These are phyloP conservation scores for Orycteropus afer DNA, from an alignment of 2,113 vertebrate species.

Conservation along the genomic window DNA sequence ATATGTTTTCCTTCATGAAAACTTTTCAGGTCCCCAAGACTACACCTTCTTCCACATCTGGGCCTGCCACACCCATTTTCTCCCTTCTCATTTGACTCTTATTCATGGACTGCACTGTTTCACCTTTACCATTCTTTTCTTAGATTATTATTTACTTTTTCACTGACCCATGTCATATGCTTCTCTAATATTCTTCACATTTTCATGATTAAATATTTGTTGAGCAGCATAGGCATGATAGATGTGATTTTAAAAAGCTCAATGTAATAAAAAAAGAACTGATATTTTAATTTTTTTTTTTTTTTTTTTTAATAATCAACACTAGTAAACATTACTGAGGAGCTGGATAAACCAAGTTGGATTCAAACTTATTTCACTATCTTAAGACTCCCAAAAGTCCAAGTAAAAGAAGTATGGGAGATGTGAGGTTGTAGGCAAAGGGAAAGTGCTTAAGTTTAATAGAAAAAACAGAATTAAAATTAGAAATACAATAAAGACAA, in stretches of 20 bases:
- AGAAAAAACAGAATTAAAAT: constrained; percentile 32
- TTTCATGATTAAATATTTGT: not conserved
- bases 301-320: not conserved
- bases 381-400: not conserved
- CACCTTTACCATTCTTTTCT: not conserved
- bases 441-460: not conserved
- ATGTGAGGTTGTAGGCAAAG: not conserved
- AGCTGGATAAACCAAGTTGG: not conserved
- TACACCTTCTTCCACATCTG: not conserved
- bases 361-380: not conserved
- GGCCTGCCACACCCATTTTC: not conserved
- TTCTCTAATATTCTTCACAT: not conserved
- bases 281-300: not conserved
- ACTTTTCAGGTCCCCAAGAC: not conserved
- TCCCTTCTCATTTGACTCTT: not conserved
- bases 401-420: not conserved
- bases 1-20: not conserved
- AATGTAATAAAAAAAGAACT: not conserved
- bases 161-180: not conserved
- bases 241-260: not conserved
- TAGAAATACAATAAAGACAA: not conserved
- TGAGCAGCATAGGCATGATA: not conserved
- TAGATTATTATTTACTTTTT: not conserved
- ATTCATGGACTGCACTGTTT: not conserved
- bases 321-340: not conserved